A percentile compares a stretch with the other conserved stretches of the same genome.
Evolutionary conservation across 2,113 vertebrate genomes (phyloP).

Genomic region (Pyxicephalus adspersus): DNA sequence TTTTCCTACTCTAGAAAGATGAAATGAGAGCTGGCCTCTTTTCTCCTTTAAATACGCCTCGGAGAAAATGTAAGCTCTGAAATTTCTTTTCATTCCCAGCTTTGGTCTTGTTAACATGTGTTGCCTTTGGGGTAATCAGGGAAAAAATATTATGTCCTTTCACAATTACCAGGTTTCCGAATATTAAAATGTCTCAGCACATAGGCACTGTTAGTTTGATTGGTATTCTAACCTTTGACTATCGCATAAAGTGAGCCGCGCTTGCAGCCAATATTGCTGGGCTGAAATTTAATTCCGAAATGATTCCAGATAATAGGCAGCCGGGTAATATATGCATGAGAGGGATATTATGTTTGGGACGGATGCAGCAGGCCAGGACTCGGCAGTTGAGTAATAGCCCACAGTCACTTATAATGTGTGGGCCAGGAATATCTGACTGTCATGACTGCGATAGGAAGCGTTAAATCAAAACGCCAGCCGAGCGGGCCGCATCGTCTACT

Average conservation of each 20-base stretch:
- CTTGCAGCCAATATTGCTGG: constrained; percentile 90
- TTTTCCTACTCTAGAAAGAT: no score
- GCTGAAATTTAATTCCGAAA: constrained; percentile 96
- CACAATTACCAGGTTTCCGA: constrained; percentile 97
- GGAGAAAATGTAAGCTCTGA: constrained; percentile 78
- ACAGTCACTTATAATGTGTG: constrained; percentile 92
- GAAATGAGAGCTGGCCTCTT: constrained; percentile 29
- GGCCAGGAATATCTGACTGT: constrained; percentile 98
- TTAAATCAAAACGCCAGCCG: constrained; percentile 85
- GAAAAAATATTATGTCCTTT: constrained; percentile 95
- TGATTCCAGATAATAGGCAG: constrained; percentile 98
- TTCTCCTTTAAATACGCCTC: constrained; percentile 82
- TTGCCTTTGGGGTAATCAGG: constrained; percentile 89
- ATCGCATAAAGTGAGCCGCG: constrained; percentile 87
- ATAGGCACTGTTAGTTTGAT: constrained; percentile 95
- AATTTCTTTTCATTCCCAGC: constrained; percentile 81
- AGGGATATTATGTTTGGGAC: constrained; percentile 99
- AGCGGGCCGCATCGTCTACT: constrained; percentile 50
- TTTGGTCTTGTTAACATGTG: constrained; percentile 81
- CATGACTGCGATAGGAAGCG: constrained; percentile 90
- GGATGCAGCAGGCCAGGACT: constrained; percentile 86
- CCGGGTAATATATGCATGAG: constrained; percentile 99
- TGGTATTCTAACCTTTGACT: constrained; percentile 99
- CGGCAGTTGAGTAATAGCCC: constrained; percentile 96
- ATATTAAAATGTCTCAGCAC: constrained; percentile 99